Conservation (phyloP, 2,797 vertebrate species). For the Gallinago solitaria region DNA sequence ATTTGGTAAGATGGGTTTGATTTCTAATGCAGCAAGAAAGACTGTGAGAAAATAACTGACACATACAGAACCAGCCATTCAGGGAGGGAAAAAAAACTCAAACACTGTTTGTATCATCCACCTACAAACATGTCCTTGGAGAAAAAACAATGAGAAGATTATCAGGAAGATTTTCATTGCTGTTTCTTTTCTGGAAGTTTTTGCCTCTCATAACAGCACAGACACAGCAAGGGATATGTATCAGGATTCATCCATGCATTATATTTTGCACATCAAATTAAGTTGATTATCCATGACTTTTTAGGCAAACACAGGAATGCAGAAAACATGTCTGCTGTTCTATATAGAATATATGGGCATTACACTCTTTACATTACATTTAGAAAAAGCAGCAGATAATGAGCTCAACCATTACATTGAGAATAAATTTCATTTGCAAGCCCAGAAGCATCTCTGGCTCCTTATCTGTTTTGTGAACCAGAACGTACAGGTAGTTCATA, state of each 20-base stretch:
- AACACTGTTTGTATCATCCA: background rate
- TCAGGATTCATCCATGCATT: constrained; percentile 47
- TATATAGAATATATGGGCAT: background rate
- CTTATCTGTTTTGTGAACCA: constrained; percentile 10
- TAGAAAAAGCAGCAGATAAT: constrained; percentile 17
- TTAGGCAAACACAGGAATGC: constrained; percentile 57
- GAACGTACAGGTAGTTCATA: constrained; percentile 44
- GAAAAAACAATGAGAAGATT: constrained; percentile 40
- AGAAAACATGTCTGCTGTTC: constrained; percentile 44
- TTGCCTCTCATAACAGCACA: background rate
- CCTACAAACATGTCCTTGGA: background rate
- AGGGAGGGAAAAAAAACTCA: background rate
- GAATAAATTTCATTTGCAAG: constrained; percentile 23
- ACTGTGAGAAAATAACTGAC: background rate
- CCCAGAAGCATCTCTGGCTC: background rate
- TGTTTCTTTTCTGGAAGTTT: constrained; percentile 46
- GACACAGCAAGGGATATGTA: background rate
- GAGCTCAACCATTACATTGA: background rate
- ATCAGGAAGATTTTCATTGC: constrained; percentile 31
- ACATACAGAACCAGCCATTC: background rate
- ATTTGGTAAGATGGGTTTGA: background rate
- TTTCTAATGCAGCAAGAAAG: background rate
- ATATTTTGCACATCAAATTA: constrained; percentile 63
- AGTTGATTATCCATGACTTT: constrained; percentile 44
- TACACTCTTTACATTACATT: background rate